Evolutionary conservation across 2,888 invertebrate genomes (phyloP).

Genomic region (Strigamia crassipes): DNA sequence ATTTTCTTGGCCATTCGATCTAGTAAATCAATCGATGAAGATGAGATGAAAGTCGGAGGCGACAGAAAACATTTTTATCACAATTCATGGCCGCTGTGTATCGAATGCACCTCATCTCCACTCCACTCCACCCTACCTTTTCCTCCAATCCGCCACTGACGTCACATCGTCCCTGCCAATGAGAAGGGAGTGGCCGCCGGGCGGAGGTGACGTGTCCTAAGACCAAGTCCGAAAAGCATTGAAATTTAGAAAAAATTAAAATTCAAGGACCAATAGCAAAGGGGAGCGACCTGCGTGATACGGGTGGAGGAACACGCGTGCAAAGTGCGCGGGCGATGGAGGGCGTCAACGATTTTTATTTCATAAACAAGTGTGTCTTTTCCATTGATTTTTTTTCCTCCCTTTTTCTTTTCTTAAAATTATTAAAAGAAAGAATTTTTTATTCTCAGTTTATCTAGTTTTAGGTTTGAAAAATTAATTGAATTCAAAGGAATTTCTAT

Average conservation of each 20-base stretch:
- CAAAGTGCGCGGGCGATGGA: conserved; percentile 3
- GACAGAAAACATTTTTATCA: conserved; percentile 21
- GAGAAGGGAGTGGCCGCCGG: conserved; percentile 16
- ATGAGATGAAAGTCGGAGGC: conserved; percentile 21
- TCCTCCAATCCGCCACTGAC: conserved; percentile 16
- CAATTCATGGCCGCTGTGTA: conserved; percentile 21
- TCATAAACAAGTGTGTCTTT: conserved; percentile 12
- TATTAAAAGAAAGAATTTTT: conserved; percentile 5
- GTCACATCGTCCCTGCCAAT: conserved; percentile 11
- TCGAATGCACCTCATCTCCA: conserved; percentile 16
- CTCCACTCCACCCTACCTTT: conserved; percentile 11
- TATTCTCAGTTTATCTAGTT: background rate
- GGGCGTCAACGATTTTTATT: conserved; percentile 16
- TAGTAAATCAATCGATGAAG: conserved; percentile 21
- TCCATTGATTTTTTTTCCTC: background rate
- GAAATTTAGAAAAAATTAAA: conserved; percentile 43
- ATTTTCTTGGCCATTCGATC: conserved; percentile 6
- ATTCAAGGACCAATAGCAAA: conserved; percentile 44
- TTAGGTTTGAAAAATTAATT: conserved; percentile 7
- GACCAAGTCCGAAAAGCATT: conserved; percentile 16
- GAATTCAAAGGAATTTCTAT: background rate
- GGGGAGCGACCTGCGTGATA: conserved; percentile 16
- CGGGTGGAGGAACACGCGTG: conserved; percentile 16
- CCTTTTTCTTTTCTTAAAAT: background rate
- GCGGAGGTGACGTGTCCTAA: conserved; percentile 16